Evolutionary conservation across 2,888 invertebrate genomes (phyloP).

Genomic region (Sicus ferrugineus): DNA sequence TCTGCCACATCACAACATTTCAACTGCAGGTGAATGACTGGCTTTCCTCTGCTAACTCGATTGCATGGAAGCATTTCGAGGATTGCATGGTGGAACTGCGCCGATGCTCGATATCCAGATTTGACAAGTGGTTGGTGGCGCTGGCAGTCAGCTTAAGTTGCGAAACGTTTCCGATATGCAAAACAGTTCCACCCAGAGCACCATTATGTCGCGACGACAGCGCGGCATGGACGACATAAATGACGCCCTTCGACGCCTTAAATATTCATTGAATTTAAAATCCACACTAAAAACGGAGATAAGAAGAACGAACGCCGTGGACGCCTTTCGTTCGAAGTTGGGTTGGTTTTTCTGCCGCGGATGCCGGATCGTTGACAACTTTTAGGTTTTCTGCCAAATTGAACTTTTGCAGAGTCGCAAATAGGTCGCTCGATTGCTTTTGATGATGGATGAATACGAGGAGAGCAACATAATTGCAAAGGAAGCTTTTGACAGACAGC

Average conservation of each 20-base stretch:
- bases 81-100: neutral
- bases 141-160: neutral
- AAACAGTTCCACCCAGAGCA: neutral
- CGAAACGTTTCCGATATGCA: neutral
- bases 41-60: neutral
- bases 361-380: neutral
- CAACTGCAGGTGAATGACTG: neutral
- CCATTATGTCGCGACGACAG: neutral
- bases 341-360: neutral
- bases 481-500: neutral
- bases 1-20: neutral
- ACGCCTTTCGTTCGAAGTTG: no score
- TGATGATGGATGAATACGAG: neutral
- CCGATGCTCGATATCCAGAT: neutral
- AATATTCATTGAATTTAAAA: slow-evolving; percentile 32
- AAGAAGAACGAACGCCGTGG: no score
- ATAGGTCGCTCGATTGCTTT: neutral
- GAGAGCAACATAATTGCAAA: neutral
- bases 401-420: neutral
- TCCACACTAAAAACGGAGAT: slow-evolving; percentile 25
- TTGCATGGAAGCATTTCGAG: neutral
- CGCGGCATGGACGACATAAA: neutral
- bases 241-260: slow-evolving; percentile 27
- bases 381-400: neutral
- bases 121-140: neutral